Base-by-base conservation (phyloP, 2,113 vertebrate genomes). In the Cebus imitator region DNA sequence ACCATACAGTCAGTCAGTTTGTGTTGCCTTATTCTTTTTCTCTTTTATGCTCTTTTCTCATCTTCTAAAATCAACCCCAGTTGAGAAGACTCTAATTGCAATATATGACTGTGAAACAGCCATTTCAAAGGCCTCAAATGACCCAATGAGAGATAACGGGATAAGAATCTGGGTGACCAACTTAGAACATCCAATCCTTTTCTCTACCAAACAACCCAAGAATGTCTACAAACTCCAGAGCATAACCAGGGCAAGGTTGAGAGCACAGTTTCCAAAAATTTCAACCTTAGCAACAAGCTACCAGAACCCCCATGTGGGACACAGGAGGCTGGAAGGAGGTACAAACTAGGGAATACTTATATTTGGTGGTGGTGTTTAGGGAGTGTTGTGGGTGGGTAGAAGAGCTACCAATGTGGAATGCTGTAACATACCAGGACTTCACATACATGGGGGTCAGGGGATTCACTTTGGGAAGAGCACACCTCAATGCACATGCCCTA, bases 361-460 rank as follows among this genome's bases (percentile, higher is more conserved):
- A 2, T 48, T 4, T 48, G 1, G 27, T 12, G 76, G 20, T 37
- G 20, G 1, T 16, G 70, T 82, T 79, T 1, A 78, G 9, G 1
- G 30, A 43, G 2, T 61, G 10, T 35, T 1, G 0, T 8, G 1
- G 2, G 10, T 27, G 27, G 1, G n/a, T 52, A 0, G 37, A 68
- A 92, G 13, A 80, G 87, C n/a, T 35, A 40, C 25, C 2, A 20
- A 8, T 1, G 16, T 17, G 21, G 32, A 66, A 20, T 12, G 11
- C 1, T 12, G 32, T 27, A 45, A n/a, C 1, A 13, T 7, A 27
- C 40, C 21, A 82, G 7, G 61, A 13, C 23, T 58, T 4, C 25
- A 18, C 35, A 40, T 0, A 30, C 27, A 23, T 0, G 1, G n/a
- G 43, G 23, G 25, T 2, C 21, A 23, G 23, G 9, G 32, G 1